These are phyloP conservation scores for Aradus depressus DNA, from an alignment of 2,888 invertebrate genomes.

Conservation along the genomic window DNA sequence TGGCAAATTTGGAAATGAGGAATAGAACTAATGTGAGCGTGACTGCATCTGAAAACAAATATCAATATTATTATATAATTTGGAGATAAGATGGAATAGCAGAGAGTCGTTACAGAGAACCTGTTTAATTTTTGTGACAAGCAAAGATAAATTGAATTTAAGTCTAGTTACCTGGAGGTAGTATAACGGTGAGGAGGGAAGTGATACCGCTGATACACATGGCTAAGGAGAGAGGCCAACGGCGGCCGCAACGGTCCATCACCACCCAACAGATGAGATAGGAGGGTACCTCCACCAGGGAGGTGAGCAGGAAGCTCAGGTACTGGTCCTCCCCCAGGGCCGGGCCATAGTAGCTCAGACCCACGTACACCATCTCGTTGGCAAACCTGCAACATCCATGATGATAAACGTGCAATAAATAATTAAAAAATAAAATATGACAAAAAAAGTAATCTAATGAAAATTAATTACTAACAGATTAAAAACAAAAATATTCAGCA, in stretches of 20 bases:
- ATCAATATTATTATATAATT: neutral
- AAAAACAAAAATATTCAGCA: no score
- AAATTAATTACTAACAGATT: no score
- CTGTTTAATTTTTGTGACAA: neutral
- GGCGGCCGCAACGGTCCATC: conserved; percentile 76
- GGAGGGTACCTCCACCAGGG: conserved; percentile 78
- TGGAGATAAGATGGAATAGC: neutral
- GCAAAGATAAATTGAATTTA: neutral
- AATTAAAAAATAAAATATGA: neutral
- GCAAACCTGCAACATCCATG: conserved; percentile 51
- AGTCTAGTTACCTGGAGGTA: conserved; percentile 56
- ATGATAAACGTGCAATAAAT: neutral
- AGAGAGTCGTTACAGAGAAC: neutral
- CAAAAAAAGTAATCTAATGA: no score
- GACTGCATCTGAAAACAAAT: conserved; percentile 52
- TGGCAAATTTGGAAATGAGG: conserved; percentile 73
- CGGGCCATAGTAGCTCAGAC: conserved; percentile 82
- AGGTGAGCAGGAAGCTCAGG: conserved; percentile 76
- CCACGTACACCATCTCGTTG: conserved; percentile 84
- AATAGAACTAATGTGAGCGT: conserved; percentile 62
- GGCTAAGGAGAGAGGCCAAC: conserved; percentile 77
- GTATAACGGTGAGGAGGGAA: conserved; percentile 71
- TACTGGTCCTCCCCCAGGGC: conserved; percentile 79
- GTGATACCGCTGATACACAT: conserved; percentile 77
- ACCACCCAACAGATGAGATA: conserved; percentile 78